Evolutionary conservation across 2,113 vertebrate species (phyloP).

Genomic region (Castor canadensis): DNA sequence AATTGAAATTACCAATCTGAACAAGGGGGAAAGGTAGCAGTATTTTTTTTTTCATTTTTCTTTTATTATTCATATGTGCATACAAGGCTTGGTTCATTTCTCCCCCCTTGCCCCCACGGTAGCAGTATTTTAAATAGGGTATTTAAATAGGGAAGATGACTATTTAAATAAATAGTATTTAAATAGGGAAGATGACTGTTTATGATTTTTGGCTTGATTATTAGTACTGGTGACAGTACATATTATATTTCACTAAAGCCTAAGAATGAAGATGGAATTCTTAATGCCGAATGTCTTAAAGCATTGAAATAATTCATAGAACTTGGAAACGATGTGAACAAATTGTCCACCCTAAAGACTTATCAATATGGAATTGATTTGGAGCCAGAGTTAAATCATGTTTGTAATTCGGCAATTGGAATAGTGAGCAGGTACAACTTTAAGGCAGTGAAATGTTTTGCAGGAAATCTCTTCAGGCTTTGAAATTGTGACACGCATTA

Average conservation of each 20-base stretch:
- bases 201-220: not conserved
- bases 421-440: conserved; percentile 31
- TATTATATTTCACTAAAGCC: not conserved
- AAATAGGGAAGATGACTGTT: not conserved
- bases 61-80: no score
- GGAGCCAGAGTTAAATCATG: conserved; percentile 7
- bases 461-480: conserved; percentile 51
- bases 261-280: conserved; percentile 14
- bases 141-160: no score
- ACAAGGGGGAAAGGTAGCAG: not conserved
- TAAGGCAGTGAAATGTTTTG: conserved; percentile 54
- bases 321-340: not conserved
- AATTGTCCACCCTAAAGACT: not conserved
- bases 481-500: conserved; percentile 58
- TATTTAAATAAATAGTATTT: no score
- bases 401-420: conserved; percentile 40
- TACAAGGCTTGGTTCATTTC: no score
- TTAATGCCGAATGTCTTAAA: conserved; percentile 25
- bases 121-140: no score
- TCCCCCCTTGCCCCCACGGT: no score
- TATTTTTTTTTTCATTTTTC: no score
- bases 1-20: not conserved
- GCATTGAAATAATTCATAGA: not conserved
- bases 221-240: not conserved
- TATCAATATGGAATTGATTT: conserved; percentile 17